Base-by-base conservation (phyloP, 2,888 invertebrate species). In the Stenotaenia linearis region DNA sequence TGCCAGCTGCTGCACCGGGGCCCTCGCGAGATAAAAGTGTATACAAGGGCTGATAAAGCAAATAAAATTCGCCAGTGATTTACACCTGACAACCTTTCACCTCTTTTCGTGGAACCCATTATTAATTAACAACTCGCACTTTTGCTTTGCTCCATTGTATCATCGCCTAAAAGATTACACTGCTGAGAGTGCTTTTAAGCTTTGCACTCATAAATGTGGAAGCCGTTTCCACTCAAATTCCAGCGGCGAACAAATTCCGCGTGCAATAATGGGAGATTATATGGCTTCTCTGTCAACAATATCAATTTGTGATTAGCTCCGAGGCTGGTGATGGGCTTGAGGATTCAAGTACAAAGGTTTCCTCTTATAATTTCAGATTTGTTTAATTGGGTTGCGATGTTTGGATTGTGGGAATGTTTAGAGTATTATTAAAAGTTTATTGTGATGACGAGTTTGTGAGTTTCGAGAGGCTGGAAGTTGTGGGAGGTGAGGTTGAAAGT, bases 31-130 rank as follows among this genome's bases (percentile, higher is more conserved):
- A 69, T 69, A 69, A 69, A 69, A 69, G 69, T 69, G 69, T 69
- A 69, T 28, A 69, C 12, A n/a, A 12, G 45, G 45, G n/a, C 69
- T 69, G 28, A 28, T 69, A 28, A 28, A 28, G 69, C 69, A 69
- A 69, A 69, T 69, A 69, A 69, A 69, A 69, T 28, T 69, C 25
- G 15, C 18, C 28, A 28, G 25, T 69, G 69, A 69, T 69, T 69
- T 69, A 69, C 69, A 69, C 69, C 69, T 69, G 69, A 69, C 69
- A 69, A 69, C 69, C 69, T 69, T 69, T 69, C 69, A 69, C 69
- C 69, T 69, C 69, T 69, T 69, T 69, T 69, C 69, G 25, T 69
- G 69, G 69, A 69, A 69, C 12, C 69, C 28, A 69, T 69, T 69
- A 69, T 69, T 69, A 69, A 69, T 69, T 69, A 69, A 69, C 69